Conservation (phyloP, 2,113 vertebrate species). For the Diadophis punctatus region DNA sequence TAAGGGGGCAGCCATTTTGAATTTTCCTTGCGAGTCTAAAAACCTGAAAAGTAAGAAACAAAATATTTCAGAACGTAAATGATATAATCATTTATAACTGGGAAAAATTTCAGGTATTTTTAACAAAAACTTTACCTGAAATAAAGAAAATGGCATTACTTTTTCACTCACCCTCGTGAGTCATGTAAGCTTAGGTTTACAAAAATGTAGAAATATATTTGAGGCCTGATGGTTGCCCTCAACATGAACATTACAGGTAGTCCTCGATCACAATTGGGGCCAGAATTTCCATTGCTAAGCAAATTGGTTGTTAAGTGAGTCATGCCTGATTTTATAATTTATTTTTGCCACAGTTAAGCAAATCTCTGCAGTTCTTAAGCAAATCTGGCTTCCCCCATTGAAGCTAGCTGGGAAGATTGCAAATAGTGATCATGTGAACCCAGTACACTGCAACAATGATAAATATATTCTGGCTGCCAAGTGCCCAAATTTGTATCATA, state of each 20-base stretch:
- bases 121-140: no score
- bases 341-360: neutral
- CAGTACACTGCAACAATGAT: neutral
- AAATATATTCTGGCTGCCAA: neutral
- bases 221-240: neutral
- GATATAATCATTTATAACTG: no score
- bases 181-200: neutral
- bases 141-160: no score
- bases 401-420: neutral
- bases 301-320: neutral
- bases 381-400: neutral
- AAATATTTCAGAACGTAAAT: no score
- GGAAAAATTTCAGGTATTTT: no score
- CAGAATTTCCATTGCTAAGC: neutral
- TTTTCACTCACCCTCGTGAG: no score
- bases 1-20: no score
- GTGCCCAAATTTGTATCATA: neutral
- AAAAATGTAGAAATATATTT: neutral
- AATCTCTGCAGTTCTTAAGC: neutral
- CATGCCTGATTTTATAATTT: neutral
- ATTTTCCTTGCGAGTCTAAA: no score
- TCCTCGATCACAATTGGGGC: neutral
- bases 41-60: no score
- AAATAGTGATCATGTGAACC: neutral
- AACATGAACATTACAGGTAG: neutral